A percentile compares a stretch with the other conserved stretches of the same genome.
Conservation (phyloP, 2,888 invertebrate species). For the Scrobipalpa costella region DNA sequence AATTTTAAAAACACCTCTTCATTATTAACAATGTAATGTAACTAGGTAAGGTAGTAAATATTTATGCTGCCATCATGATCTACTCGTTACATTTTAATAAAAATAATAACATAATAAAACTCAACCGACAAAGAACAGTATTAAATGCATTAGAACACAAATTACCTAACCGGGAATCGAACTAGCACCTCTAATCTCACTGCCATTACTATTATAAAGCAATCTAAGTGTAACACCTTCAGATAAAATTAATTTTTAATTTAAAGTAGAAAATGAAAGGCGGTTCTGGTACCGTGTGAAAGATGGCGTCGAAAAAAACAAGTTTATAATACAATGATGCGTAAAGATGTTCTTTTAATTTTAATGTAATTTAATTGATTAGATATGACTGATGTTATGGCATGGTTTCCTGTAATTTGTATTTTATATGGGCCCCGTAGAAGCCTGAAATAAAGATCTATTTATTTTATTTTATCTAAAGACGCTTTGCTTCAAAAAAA, state of each 20-base stretch:
- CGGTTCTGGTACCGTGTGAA: neutral
- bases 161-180: constrained; percentile 23
- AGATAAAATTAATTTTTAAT: constrained; percentile 32
- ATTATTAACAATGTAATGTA: too few relatives aligned
- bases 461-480: too few relatives aligned
- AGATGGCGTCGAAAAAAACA: neutral
- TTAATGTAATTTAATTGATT: too few relatives aligned
- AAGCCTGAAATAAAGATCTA: too few relatives aligned
- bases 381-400: too few relatives aligned
- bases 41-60: neutral
- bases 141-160: constrained; percentile 24
- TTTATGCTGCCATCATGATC: neutral
- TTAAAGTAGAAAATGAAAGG: constrained; percentile 22
- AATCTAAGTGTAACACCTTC: constrained; percentile 31
- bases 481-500: too few relatives aligned
- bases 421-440: too few relatives aligned
- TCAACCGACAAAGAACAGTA: constrained; percentile 25
- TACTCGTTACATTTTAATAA: constrained; percentile 11
- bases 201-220: constrained; percentile 29
- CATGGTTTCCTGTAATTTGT: too few relatives aligned
- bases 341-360: too few relatives aligned
- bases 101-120: constrained; percentile 18
- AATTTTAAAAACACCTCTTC: too few relatives aligned
- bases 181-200: constrained; percentile 25
- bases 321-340: neutral